phyloP scores from a whole-genome alignment of 1,140 invertebrate genomes.

The Lethocerus indicus region DNA sequence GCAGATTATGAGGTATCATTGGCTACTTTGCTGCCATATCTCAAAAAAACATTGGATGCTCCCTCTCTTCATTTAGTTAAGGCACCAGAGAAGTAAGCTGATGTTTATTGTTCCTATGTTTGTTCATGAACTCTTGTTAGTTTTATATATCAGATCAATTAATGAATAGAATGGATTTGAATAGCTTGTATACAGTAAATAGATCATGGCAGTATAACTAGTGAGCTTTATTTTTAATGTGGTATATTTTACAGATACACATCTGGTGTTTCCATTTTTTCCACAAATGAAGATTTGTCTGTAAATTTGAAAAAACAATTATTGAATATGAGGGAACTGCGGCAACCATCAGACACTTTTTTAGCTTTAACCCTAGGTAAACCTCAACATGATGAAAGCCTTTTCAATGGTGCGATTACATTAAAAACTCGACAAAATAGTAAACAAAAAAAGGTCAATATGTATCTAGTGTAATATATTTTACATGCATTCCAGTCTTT shows the following conservation, averaged over 20 bases:
- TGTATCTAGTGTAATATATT: background rate
- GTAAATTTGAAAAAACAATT: background rate
- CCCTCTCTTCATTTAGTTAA: background rate
- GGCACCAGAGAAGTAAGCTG: background rate
- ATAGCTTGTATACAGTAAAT: background rate
- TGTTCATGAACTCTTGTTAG: background rate
- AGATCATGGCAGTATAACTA: background rate
- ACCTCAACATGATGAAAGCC: background rate
- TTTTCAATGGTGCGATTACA: background rate
- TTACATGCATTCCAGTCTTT: background rate
- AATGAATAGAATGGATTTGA: background rate
- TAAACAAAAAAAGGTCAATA: background rate
- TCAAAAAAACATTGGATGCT: background rate
- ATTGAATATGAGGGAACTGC: background rate
- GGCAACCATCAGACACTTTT: background rate
- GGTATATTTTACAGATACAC: slow-evolving; percentile 1
- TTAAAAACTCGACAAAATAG: background rate
- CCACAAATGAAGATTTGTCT: background rate
- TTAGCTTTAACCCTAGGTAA: background rate
- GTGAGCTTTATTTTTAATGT: background rate
- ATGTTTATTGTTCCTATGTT: background rate
- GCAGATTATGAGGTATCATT: background rate
- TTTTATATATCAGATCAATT: background rate
- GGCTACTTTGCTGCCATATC: background rate
- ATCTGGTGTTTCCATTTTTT: slow-evolving; percentile 4